Conservation (phyloP, 1,140 invertebrate genomes). For the Ceratosolen fusciceps region DNA sequence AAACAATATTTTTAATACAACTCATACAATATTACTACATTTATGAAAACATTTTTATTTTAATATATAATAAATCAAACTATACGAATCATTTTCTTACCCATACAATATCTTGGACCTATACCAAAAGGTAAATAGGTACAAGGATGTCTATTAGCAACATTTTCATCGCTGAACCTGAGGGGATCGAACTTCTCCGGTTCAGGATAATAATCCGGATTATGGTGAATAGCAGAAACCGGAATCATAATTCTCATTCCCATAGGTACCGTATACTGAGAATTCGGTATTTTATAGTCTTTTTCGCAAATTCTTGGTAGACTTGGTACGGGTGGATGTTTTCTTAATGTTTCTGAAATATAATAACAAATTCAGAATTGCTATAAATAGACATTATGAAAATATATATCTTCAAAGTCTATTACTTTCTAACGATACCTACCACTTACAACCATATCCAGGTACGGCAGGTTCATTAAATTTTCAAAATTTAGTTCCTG, state of each 20-base stretch:
- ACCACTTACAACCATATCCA: slow-evolving; percentile 54
- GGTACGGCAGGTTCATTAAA: slow-evolving; percentile 65
- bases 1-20: no score
- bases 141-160: slow-evolving; percentile 63
- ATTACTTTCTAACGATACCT: background rate
- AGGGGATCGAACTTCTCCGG: slow-evolving; percentile 76
- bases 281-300: slow-evolving; percentile 63
- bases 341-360: slow-evolving; percentile 67
- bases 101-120: slow-evolving; percentile 75
- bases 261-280: slow-evolving; percentile 53
- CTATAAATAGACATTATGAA: background rate
- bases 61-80: no score
- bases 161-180: slow-evolving; percentile 71
- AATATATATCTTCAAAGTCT: background rate
- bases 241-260: slow-evolving; percentile 57
- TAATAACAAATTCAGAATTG: background rate
- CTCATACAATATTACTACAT: background rate
- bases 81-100: slow-evolving; percentile 46
- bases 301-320: slow-evolving; percentile 64
- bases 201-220: slow-evolving; percentile 72
- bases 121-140: slow-evolving; percentile 73
- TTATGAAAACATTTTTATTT: no score
- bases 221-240: slow-evolving; percentile 56
- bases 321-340: slow-evolving; percentile 66
- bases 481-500: slow-evolving; percentile 62